Conservation (phyloP, 1,140 invertebrate species). For the Drosophila ironensis region DNA sequence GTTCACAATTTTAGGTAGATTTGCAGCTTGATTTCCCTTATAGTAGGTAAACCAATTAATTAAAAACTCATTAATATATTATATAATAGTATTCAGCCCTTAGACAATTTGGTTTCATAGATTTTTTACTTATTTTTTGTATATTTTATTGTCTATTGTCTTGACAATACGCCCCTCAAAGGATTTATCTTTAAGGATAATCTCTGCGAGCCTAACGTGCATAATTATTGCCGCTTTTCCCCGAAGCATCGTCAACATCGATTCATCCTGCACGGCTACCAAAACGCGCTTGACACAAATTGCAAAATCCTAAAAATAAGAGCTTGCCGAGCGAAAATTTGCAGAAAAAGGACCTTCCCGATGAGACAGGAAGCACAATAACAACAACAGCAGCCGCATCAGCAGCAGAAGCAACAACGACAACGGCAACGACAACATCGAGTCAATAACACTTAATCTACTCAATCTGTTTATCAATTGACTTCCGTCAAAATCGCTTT, state of each 20-base stretch:
- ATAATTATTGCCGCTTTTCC: conserved; percentile 36
- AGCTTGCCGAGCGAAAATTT: conserved; percentile 8
- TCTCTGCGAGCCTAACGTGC: conserved; percentile 15
- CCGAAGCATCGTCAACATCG: conserved; percentile 10
- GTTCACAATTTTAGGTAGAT: no score
- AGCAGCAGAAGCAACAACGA: conserved; percentile 10
- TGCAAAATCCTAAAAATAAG: conserved; percentile 55
- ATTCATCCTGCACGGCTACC: conserved; percentile 5
- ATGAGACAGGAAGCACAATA: not conserved
- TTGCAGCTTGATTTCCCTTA: no score
- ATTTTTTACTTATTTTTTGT: not conserved
- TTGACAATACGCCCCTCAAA: conserved; percentile 1
- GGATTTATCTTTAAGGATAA: conserved; percentile 33
- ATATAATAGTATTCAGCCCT: no score
- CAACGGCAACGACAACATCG: conserved; percentile 22
- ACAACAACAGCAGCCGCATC: conserved; percentile 8
- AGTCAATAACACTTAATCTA: conserved; percentile 75
- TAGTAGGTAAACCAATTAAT: no score
- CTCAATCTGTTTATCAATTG: conserved; percentile 74
- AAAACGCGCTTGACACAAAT: conserved; percentile 49
- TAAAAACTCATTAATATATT: no score
- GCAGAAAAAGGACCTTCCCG: conserved; percentile 5
- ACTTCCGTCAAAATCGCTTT: conserved; percentile 71
- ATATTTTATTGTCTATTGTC: not conserved
- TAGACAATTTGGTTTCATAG: no score